Evolutionary conservation across 2,888 invertebrate genomes (phyloP).

Genomic region (Drosophila testacea): DNA sequence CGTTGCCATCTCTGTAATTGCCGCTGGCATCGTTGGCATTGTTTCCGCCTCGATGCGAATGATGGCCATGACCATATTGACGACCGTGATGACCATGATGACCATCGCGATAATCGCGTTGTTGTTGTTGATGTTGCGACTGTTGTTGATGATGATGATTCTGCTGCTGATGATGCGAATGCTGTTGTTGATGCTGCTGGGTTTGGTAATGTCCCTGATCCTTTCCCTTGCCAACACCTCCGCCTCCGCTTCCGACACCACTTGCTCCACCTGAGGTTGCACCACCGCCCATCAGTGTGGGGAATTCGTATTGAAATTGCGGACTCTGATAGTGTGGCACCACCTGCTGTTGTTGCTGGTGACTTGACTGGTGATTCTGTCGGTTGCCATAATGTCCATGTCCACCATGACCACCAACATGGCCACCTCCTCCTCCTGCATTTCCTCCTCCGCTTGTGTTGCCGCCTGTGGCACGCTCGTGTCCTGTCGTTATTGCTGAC

Average conservation of each 20-base stretch:
- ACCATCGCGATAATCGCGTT: slow-evolving; percentile 67
- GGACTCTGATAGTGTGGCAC: slow-evolving; percentile 92
- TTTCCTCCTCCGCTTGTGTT: slow-evolving; percentile 15
- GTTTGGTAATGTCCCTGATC: slow-evolving; percentile 66
- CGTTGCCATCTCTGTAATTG: slow-evolving; percentile 85
- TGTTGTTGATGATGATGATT: slow-evolving; percentile 54
- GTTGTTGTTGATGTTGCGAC: slow-evolving; percentile 58
- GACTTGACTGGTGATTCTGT: slow-evolving; percentile 55
- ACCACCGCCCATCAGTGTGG: slow-evolving; percentile 87
- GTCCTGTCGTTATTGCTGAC: slow-evolving; percentile 87
- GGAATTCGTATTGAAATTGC: slow-evolving; percentile 98
- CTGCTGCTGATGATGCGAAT: slow-evolving; percentile 66
- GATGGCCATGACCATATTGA: slow-evolving; percentile 57
- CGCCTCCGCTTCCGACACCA: slow-evolving; percentile 40
- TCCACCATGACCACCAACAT: slow-evolving; percentile 28
- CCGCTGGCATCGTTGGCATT: slow-evolving; percentile 51
- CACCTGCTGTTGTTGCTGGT: slow-evolving; percentile 78
- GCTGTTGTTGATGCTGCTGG: slow-evolving; percentile 63
- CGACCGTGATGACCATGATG: slow-evolving; percentile 64
- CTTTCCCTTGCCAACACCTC: slow-evolving; percentile 49
- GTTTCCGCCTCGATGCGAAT: slow-evolving; percentile 62
- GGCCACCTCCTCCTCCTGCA: too few relatives aligned
- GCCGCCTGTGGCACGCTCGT: slow-evolving; percentile 75
- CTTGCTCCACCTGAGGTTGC: slow-evolving; percentile 59
- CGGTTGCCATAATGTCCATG: slow-evolving; percentile 54